Evolutionary conservation across 37 sponge, comb jelly and placozoan species (phyloP).

Genomic region (Chondrilla cf. caribensis): DNA sequence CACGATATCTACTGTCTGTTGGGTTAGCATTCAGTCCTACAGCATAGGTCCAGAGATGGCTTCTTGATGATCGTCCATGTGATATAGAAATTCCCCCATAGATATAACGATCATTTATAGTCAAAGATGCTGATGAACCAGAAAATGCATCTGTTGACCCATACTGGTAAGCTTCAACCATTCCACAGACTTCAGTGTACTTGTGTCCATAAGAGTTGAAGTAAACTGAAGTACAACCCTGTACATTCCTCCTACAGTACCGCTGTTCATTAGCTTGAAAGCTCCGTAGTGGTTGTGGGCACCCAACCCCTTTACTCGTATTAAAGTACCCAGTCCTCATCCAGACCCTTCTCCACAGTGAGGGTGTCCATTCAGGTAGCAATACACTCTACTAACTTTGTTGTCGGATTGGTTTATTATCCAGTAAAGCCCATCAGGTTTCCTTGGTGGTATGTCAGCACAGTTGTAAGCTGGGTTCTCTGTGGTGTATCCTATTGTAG

Average conservation of each 20-base stretch:
- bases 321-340: conserved; percentile 16
- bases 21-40: background rate
- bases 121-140: background rate
- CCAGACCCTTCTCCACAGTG: conserved; percentile 27
- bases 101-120: background rate
- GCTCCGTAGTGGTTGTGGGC: background rate
- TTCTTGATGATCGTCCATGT: background rate
- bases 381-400: background rate
- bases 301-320: background rate
- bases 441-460: conserved; percentile 16
- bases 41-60: conserved; percentile 5
- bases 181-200: conserved; percentile 16
- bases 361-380: conserved; percentile 16
- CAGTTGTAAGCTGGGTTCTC: background rate
- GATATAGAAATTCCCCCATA: background rate
- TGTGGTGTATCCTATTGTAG: background rate
- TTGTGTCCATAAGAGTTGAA: background rate
- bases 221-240: conserved; percentile 5
- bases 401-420: background rate
- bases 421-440: conserved; percentile 8
- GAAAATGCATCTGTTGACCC: background rate
- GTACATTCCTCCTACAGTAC: background rate
- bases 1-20: too few relatives aligned
- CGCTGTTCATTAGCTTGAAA: background rate
- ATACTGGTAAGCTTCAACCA: conserved; percentile 16